These are phyloP conservation scores for Apeira syringaria DNA, from an alignment of 2,888 invertebrate species.

Conservation along the genomic window DNA sequence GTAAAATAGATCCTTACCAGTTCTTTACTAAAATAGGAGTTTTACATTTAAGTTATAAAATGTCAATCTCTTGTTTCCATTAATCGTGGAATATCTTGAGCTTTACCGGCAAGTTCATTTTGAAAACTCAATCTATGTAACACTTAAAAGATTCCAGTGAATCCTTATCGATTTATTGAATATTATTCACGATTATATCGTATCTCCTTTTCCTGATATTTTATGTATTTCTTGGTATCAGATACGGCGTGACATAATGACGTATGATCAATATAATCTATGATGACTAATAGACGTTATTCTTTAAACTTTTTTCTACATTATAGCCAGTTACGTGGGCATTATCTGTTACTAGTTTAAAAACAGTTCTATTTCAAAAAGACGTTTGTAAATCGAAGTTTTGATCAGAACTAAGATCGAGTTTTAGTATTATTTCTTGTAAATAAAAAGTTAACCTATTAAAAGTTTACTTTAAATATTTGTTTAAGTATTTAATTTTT, in stretches of 20 bases:
- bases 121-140: background rate
- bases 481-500: too few species aligned
- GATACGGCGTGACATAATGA: slow-evolving; percentile 12
- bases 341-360: background rate
- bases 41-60: slow-evolving; percentile 5
- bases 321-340: slow-evolving; percentile 8
- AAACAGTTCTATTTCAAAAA: background rate
- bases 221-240: slow-evolving; percentile 9
- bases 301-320: slow-evolving; percentile 5
- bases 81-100: slow-evolving; percentile 2
- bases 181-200: background rate
- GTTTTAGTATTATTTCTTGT: too few species aligned
- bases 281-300: too few species aligned
- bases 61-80: slow-evolving; percentile 5
- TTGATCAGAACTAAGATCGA: too few species aligned
- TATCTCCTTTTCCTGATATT: slow-evolving; percentile 3
- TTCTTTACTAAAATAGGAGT: slow-evolving; percentile 6
- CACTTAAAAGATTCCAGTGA: background rate
- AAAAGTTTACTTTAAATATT: too few species aligned
- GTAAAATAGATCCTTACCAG: background rate
- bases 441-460: too few species aligned
- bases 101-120: slow-evolving; percentile 15
- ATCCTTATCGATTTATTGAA: background rate
- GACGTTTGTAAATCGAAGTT: too few species aligned
- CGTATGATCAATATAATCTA: slow-evolving; percentile 11